Conservation (phyloP, 2,113 vertebrate species). For the Catagonus wagneri region DNA sequence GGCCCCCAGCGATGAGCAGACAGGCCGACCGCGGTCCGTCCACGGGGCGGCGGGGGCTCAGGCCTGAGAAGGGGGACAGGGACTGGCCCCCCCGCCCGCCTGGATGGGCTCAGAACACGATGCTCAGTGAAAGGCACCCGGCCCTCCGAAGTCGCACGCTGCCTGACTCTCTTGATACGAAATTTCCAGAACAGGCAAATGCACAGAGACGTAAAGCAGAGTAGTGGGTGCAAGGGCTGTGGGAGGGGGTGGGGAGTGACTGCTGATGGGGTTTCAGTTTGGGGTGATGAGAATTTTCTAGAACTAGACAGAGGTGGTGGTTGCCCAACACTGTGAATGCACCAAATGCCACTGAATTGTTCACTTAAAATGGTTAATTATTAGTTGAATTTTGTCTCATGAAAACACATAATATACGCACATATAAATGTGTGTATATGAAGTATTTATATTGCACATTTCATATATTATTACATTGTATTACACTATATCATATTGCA, state of each 20-base stretch:
- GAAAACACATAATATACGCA: neutral
- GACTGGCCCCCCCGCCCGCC: no score
- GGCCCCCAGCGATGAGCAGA: neutral
- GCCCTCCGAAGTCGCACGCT: neutral
- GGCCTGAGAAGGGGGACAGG: neutral
- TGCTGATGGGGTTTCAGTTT: neutral
- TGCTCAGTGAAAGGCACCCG: accelerated
- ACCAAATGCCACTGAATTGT: no score
- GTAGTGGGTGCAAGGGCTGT: neutral
- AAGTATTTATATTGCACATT: neutral
- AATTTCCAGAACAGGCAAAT: neutral
- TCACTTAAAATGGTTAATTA: neutral
- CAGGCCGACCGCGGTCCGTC: accelerated
- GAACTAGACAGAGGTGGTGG: neutral
- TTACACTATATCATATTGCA: neutral
- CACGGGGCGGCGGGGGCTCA: no score
- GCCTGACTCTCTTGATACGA: accelerated
- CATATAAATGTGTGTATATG: accelerated
- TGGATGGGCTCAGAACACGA: accelerated
- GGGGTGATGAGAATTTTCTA: neutral
- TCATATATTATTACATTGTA: neutral
- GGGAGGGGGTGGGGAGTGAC: neutral
- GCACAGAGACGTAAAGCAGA: accelerated
- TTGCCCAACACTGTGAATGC: accelerated
- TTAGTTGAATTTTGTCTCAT: neutral